Evolutionary conservation across 2,113 vertebrate species (phyloP).

Genomic region (Smithornis capensis): DNA sequence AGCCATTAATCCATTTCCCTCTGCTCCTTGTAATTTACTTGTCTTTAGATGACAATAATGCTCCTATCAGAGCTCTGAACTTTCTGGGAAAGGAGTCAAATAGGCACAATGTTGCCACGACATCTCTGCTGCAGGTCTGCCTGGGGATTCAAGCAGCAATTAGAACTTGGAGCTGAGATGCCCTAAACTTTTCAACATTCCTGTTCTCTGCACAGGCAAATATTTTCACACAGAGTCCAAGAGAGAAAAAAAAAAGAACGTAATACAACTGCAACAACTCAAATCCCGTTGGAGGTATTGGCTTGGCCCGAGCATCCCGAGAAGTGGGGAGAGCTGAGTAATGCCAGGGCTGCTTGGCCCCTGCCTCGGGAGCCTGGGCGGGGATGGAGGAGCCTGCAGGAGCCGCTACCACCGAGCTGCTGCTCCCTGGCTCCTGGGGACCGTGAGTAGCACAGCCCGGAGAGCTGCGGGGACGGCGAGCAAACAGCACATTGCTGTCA

Average conservation of each 20-base stretch:
- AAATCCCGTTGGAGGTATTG: neutral
- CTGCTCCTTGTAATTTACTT: neutral
- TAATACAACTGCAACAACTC: neutral
- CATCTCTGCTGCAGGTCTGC: neutral
- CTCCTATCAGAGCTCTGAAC: neutral
- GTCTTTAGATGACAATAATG: neutral
- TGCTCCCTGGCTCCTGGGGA: neutral
- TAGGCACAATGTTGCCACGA: accelerated
- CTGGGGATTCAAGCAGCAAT: neutral
- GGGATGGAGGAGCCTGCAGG: neutral
- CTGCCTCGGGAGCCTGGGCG: constrained; percentile 10
- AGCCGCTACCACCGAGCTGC: neutral
- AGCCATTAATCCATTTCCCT: neutral
- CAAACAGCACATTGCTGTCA: neutral
- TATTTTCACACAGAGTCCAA: neutral
- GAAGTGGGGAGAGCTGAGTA: neutral
- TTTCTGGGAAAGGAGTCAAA: neutral
- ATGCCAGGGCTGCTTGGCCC: constrained; percentile 3
- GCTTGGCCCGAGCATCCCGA: neutral
- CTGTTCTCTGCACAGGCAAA: neutral
- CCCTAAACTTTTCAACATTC: neutral
- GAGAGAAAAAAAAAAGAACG: neutral
- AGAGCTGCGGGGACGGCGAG: neutral
- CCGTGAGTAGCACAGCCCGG: neutral
- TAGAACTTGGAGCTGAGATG: neutral